Base-by-base conservation (phyloP, 2,888 invertebrate species). In the Lottia gigantea region DNA sequence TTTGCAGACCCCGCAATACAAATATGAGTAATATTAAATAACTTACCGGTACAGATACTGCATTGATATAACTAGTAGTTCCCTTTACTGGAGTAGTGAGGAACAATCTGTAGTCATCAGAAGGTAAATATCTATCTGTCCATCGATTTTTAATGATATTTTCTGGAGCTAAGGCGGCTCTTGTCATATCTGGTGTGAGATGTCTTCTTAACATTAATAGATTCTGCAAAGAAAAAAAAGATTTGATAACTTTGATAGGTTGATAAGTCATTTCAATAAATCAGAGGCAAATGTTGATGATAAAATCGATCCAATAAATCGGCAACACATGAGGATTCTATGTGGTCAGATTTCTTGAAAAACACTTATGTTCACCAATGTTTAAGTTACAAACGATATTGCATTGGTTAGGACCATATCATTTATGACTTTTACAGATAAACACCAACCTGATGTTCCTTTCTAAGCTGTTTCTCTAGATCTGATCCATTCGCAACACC, bases 51-150 rank as follows among this genome's bases (percentile, higher is more conserved):
- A 61, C n/a, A 15, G 61, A 6, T 16, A 67, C 67, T 15, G 67
- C 67, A 40, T 67, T 67, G 40, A 67, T 67, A 23, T 67, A 67
- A 61, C 61, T 61, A 16, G 55, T 67, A n/a, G 40, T 23, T 16
- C 61, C 67, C 40, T 49, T 19, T 1, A 55, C 61, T 12, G 31
- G 67, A 7, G 31, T 67, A n/a, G 55, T 49, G n/a, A 67, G 45
- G 23, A 31, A 31, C 16, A 61, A 16, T n/a, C 67, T 49, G 40
- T 67, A 40, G 11, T 31, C 40, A 23, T 67, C 67, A 55, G 55
- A 49, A 12, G 55, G 55, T 19, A 55, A 23, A 23, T 55, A 55
- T 55, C 55, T 55, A 55, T 55, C 55, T 12, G 55, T 23, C 55
- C 55, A 55, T 23, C 55, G 19, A 14, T 55, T 55, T 55, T 55